Conservation (phyloP, 2,797 vertebrate species). For the Poecilia picta region DNA sequence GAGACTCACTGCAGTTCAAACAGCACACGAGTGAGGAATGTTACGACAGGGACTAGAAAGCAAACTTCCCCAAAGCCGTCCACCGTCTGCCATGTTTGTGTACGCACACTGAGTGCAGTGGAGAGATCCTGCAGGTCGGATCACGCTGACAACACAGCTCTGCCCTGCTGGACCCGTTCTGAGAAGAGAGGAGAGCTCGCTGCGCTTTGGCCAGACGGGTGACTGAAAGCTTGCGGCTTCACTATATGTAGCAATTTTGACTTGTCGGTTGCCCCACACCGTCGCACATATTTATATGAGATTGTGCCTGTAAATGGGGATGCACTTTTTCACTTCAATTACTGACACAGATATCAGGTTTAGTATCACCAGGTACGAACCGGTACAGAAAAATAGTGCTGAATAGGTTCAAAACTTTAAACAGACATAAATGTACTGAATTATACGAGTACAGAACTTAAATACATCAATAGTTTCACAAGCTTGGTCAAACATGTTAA, state of each 20-base stretch:
- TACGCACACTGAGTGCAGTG: background rate
- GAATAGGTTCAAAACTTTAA: too few species aligned
- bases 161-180: background rate
- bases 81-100: slow-evolving; percentile 2
- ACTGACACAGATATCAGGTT: too few species aligned
- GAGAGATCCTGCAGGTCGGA: background rate
- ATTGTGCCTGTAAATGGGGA: background rate
- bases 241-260: background rate
- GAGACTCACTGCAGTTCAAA: background rate
- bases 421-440: too few species aligned
- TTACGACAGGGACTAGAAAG: slow-evolving; percentile 4
- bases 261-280: background rate
- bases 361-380: too few species aligned
- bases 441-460: too few species aligned
- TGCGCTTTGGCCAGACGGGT: background rate
- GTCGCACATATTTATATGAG: background rate
- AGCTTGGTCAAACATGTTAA: too few species aligned
- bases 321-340: too few species aligned
- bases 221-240: background rate
- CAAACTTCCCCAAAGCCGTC: slow-evolving; percentile 17
- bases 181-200: background rate
- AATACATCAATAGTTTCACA: too few species aligned
- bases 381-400: too few species aligned
- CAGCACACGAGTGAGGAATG: background rate
- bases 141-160: slow-evolving; percentile 1